A percentile compares a stretch with the other conserved stretches of the same genome.
phyloP scores from a whole-genome alignment of 2,888 invertebrate genomes.

The Coelinius sp. region DNA sequence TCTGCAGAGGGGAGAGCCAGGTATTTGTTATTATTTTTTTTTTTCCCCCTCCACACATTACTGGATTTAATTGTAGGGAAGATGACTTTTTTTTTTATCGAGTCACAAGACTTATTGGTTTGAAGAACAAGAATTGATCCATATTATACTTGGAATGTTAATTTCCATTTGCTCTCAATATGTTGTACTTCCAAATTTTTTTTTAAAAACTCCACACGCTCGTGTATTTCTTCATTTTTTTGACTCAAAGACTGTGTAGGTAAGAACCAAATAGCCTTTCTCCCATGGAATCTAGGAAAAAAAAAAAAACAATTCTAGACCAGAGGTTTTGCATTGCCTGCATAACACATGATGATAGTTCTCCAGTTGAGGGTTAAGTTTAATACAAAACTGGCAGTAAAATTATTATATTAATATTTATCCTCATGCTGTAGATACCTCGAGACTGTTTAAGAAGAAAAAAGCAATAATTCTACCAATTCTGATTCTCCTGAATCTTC shows the following conservation, averaged over 20 bases:
- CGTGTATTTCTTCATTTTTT: neutral
- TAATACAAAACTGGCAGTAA: neutral
- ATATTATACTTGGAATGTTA: neutral
- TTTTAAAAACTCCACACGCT: neutral
- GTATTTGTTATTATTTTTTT: slow-evolving; percentile 43
- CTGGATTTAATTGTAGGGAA: neutral
- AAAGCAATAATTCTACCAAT: slow-evolving; percentile 79
- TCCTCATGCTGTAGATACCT: slow-evolving; percentile 51
- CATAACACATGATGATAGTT: slow-evolving; percentile 8
- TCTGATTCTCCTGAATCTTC: slow-evolving; percentile 64
- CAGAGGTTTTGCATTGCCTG: neutral
- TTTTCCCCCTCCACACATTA: neutral
- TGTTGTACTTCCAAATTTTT: neutral
- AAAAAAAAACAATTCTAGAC: neutral
- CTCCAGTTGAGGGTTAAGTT: neutral
- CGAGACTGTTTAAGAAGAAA: slow-evolving; percentile 76
- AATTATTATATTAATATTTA: slow-evolving; percentile 30
- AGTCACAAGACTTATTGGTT: neutral
- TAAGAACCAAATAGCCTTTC: slow-evolving; percentile 27
- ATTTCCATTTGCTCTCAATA: neutral
- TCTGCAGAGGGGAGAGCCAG: slow-evolving; percentile 53
- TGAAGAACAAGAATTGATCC: neutral
- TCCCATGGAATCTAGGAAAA: slow-evolving; percentile 23
- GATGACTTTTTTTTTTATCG: neutral
- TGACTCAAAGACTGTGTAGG: neutral